These are phyloP conservation scores for Sebastes nivosus DNA, from an alignment of 2,797 vertebrate species.

Conservation along the genomic window DNA sequence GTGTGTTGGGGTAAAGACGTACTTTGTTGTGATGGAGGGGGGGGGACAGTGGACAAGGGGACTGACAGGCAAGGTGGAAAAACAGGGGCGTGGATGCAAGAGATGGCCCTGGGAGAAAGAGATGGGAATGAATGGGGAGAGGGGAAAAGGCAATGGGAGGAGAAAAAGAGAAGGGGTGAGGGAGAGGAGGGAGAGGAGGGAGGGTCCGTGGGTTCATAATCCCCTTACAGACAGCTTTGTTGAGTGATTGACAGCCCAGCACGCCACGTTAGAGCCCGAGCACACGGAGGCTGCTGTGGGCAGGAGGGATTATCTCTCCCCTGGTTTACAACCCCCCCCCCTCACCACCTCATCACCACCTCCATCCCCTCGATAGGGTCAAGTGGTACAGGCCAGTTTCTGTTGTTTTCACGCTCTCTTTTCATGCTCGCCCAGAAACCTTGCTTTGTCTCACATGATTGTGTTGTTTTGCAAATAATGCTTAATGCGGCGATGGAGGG, in stretches of 20 bases:
- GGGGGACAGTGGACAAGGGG: conserved; percentile 51
- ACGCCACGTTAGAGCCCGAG: conserved; percentile 67
- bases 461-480: conserved; percentile 72
- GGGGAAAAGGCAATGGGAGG: conserved; percentile 7
- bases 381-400: conserved; percentile 81
- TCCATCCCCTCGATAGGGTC: conserved; percentile 66
- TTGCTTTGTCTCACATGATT: conserved; percentile 68
- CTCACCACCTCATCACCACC: conserved; percentile 42
- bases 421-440: conserved; percentile 54
- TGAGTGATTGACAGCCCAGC: conserved; percentile 84
- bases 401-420: conserved; percentile 72
- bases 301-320: conserved; percentile 79
- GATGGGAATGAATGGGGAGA: neutral
- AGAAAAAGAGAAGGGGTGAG: conserved; percentile 19
- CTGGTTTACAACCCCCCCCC: conserved; percentile 49
- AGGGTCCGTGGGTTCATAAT: conserved; percentile 75
- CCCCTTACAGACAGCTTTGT: conserved; percentile 85
- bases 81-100: conserved; percentile 6
- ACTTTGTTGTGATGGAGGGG: conserved; percentile 46
- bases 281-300: conserved; percentile 61
- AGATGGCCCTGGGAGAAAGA: neutral
- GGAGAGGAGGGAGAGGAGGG: conserved; percentile 49
- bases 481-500: conserved; percentile 52
- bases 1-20: conserved; percentile 38
- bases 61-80: conserved; percentile 40